These are phyloP conservation scores for Gavia stellata DNA, from an alignment of 2,113 vertebrate species.

Conservation along the genomic window DNA sequence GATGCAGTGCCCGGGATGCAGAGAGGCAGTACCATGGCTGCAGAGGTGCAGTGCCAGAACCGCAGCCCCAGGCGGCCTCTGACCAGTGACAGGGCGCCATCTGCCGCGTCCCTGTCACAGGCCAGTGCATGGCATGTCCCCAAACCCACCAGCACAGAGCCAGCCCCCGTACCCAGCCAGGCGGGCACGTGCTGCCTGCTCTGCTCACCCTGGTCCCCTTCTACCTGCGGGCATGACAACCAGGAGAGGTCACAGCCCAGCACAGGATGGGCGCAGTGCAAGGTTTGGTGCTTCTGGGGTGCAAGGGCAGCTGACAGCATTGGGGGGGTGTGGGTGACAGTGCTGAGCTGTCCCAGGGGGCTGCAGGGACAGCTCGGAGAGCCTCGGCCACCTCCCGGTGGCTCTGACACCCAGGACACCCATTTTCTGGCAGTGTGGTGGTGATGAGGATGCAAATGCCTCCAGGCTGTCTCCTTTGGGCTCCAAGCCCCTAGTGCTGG, in stretches of 20 bases:
- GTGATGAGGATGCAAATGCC: not conserved
- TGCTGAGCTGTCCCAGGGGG: not conserved
- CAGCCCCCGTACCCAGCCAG: not conserved
- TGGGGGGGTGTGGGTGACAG: not conserved
- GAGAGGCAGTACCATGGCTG: not conserved
- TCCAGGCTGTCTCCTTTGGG: not conserved
- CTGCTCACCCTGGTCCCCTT: not conserved
- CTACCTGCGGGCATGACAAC: not conserved
- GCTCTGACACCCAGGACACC: not conserved
- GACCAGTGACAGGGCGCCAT: not conserved
- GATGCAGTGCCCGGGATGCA: not conserved
- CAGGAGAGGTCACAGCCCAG: not conserved
- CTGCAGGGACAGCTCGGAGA: not conserved
- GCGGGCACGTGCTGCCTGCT: accelerated
- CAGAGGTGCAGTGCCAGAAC: not conserved
- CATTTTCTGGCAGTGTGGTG: no score
- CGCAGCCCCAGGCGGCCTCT: not conserved
- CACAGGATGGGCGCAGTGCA: not conserved
- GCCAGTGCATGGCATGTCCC: not conserved
- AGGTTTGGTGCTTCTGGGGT: not conserved
- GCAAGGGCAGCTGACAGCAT: not conserved
- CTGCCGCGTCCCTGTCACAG: not conserved
- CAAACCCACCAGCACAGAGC: not conserved
- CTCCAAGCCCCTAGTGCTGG: not conserved
- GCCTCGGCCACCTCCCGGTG: accelerated